These are phyloP conservation scores for Oophaga sylvatica DNA, from an alignment of 2,797 vertebrate species.

Conservation along the genomic window DNA sequence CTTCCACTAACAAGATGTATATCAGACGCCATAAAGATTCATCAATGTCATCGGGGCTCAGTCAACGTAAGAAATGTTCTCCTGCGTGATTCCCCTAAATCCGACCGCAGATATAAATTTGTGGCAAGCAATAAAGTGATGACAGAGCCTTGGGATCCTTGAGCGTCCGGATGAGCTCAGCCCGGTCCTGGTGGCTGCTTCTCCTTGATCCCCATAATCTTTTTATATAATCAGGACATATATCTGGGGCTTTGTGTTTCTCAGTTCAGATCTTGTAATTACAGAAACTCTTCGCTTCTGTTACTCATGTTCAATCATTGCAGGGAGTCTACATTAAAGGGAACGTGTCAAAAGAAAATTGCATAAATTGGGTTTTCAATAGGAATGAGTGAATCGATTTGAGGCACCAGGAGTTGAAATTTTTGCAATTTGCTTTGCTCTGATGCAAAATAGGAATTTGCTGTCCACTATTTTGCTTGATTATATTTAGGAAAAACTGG, in stretches of 20 bases:
- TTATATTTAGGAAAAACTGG: too few species aligned
- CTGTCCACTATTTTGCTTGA: too few species aligned
- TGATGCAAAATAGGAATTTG: too few species aligned
- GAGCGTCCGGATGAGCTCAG: slow-evolving; percentile 24
- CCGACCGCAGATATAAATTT: background rate
- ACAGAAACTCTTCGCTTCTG: slow-evolving; percentile 12
- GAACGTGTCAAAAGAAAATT: background rate
- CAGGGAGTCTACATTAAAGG: background rate
- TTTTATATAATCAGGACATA: slow-evolving; percentile 49
- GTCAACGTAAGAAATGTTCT: background rate
- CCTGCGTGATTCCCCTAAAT: background rate
- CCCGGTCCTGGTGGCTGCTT: background rate
- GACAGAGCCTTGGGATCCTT: background rate
- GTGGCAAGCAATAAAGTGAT: background rate
- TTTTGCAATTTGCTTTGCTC: too few species aligned
- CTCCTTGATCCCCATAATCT: slow-evolving; percentile 53
- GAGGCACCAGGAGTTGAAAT: too few species aligned
- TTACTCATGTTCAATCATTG: slow-evolving; percentile 27
- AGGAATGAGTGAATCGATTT: too few species aligned
- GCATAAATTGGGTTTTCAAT: background rate
- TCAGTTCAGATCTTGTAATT: slow-evolving; percentile 54
- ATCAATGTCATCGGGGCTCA: background rate
- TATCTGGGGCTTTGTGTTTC: slow-evolving; percentile 25
- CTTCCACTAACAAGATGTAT: background rate
- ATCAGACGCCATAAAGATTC: background rate